Conservation (phyloP, 1,140 invertebrate genomes). For the Pristionchus pacificus region DNA sequence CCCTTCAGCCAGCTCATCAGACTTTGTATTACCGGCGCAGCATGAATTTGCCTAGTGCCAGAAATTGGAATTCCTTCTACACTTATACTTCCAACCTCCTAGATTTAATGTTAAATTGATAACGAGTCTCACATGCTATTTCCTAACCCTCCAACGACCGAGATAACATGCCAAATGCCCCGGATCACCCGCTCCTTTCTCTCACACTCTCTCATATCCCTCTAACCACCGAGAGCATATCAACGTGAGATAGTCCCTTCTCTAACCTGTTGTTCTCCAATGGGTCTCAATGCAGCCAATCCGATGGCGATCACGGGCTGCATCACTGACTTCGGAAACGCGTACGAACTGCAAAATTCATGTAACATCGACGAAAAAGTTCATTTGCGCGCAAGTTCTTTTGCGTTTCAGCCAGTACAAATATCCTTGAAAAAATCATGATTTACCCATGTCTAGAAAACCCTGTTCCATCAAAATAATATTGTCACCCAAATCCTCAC, state of each 20-base stretch:
- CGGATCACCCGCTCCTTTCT: not conserved
- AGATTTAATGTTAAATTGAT: too few relatives aligned
- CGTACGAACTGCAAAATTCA: slow-evolving; percentile 27
- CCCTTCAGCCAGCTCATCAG: too few relatives aligned
- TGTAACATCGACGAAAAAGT: not conserved
- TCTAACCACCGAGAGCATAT: too few relatives aligned
- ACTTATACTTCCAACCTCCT: too few relatives aligned
- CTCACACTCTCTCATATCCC: slow-evolving; percentile 12
- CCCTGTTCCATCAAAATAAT: not conserved
- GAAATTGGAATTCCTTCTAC: too few relatives aligned
- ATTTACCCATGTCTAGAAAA: not conserved
- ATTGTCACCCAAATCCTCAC: slow-evolving; percentile 23
- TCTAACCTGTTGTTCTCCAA: not conserved
- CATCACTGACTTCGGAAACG: slow-evolving; percentile 33
- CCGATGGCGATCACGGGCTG: slow-evolving; percentile 30
- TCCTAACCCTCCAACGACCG: not conserved
- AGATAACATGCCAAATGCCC: not conserved
- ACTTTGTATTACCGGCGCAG: too few relatives aligned
- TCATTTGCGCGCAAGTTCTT: not conserved
- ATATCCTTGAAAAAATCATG: not conserved
- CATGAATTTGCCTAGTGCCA: too few relatives aligned
- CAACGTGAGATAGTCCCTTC: not conserved
- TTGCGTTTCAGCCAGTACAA: not conserved
- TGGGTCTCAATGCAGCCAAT: slow-evolving; percentile 12
- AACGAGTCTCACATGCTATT: not conserved